Conservation (phyloP, 2,888 invertebrate genomes). For the Dioctria linearis region DNA sequence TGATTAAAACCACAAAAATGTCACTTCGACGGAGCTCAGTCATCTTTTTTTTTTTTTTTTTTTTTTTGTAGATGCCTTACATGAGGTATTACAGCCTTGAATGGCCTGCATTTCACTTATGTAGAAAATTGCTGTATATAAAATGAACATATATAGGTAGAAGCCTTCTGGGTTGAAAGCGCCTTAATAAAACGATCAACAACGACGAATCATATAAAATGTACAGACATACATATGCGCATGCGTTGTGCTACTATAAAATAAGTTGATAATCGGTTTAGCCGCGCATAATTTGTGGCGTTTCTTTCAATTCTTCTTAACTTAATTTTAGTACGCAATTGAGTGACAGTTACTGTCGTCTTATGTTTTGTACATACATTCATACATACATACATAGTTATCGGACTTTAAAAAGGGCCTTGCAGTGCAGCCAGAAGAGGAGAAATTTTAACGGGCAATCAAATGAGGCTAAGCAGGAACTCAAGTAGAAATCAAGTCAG, state of each 20-base stretch:
- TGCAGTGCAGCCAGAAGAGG: slow-evolving; percentile 23
- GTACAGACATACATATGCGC: neutral
- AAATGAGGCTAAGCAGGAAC: neutral
- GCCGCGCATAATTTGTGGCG: slow-evolving; percentile 34
- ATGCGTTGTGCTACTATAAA: neutral
- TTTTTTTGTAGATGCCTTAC: neutral
- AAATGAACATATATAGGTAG: neutral
- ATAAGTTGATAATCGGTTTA: slow-evolving; percentile 30
- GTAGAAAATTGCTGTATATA: neutral
- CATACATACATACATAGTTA: neutral
- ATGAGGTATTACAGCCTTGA: neutral
- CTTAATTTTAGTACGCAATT: slow-evolving; percentile 6
- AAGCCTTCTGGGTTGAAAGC: neutral
- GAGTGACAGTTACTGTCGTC: slow-evolving; percentile 33
- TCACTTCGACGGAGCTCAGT: neutral
- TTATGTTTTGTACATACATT: neutral
- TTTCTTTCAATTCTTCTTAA: slow-evolving; percentile 11
- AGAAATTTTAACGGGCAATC: slow-evolving; percentile 20
- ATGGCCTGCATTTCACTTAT: slow-evolving; percentile 12
- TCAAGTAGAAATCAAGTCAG: neutral
- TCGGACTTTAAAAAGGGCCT: slow-evolving; percentile 42
- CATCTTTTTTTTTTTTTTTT: neutral
- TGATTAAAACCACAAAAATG: slow-evolving; percentile 44
- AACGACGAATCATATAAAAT: neutral
- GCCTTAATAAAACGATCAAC: slow-evolving; percentile 14